Conservation (phyloP, 2,797 vertebrate species). For the Psittacula echo region DNA sequence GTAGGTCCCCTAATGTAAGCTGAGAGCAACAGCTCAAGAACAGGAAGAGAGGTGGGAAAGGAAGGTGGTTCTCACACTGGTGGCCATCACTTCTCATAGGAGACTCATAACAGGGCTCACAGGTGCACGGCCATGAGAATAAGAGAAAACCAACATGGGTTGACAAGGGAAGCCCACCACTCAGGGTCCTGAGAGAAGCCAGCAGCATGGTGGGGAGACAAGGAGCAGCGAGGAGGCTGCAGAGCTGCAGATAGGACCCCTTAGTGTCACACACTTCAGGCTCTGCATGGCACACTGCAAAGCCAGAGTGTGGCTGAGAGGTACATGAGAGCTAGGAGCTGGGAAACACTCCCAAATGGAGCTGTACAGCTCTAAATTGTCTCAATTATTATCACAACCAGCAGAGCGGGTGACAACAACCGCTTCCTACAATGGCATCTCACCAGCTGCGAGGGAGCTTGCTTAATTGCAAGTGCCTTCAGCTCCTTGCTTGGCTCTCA, state of each 20-base stretch:
- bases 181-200: background rate
- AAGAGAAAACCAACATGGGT: background rate
- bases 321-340: background rate
- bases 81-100: background rate
- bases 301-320: background rate
- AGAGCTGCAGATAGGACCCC: background rate
- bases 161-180: background rate
- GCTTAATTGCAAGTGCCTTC: background rate
- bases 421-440: background rate
- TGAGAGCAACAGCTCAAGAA: background rate
- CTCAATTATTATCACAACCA: background rate
- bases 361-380: slow-evolving; percentile 15
- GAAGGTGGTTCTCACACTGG: background rate
- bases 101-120: background rate
- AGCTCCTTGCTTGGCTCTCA: background rate
- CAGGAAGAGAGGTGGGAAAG: background rate
- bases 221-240: background rate
- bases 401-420: background rate
- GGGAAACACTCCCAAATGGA: background rate
- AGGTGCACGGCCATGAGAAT: background rate
- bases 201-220: background rate
- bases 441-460: background rate
- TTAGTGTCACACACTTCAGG: background rate
- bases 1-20: background rate
- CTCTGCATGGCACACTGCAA: background rate